phyloP scores from a whole-genome alignment of 2,888 invertebrate species.

The Macrophya annulata region DNA sequence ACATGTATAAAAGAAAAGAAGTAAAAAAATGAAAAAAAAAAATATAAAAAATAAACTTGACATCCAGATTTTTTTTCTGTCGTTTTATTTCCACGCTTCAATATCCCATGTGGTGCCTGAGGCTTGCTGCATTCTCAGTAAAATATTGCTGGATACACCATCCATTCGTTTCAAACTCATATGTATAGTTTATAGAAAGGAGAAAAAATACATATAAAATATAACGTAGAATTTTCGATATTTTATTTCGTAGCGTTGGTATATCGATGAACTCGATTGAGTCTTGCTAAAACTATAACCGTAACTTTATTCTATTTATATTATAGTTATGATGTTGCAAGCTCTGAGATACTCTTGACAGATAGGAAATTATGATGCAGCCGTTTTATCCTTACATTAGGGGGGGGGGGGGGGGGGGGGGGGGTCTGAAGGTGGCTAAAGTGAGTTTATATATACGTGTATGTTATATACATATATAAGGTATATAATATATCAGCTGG shows the following conservation, averaged over 20 bases:
- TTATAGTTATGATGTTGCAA: neutral
- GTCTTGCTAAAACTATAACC: neutral
- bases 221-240: neutral
- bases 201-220: neutral
- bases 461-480: neutral
- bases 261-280: neutral
- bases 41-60: neutral
- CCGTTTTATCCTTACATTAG: neutral
- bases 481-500: neutral
- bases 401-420: neutral
- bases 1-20: neutral
- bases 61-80: neutral
- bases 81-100: conserved; percentile 23
- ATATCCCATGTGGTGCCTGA: neutral
- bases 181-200: neutral
- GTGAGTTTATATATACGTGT: neutral
- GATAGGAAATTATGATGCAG: conserved; percentile 44
- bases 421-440: neutral
- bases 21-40: neutral
- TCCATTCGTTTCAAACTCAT: neutral
- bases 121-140: neutral
- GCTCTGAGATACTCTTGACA: conserved; percentile 18
- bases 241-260: neutral
- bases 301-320: neutral
- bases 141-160: neutral